Evolutionary conservation across 2,888 invertebrate species (phyloP).

Genomic region (Malthinus flaveolus): DNA sequence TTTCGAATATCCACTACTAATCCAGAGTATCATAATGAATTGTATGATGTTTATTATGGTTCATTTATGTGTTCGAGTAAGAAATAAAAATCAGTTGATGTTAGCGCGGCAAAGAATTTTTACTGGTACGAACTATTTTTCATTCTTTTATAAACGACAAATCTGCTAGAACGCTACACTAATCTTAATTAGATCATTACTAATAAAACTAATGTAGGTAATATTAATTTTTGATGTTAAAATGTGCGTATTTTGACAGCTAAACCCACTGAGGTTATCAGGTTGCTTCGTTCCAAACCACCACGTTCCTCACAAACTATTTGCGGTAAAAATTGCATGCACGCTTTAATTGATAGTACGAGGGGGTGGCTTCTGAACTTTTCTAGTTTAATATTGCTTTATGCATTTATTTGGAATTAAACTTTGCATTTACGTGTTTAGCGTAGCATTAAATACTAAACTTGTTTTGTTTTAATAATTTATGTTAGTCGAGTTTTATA

Average conservation of each 20-base stretch:
- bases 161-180: constrained; percentile 20
- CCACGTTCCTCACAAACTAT: constrained; percentile 53
- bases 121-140: constrained; percentile 66
- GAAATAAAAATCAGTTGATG: constrained; percentile 78
- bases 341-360: constrained; percentile 37
- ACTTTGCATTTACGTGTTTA: too few relatives aligned
- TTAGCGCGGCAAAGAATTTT: constrained; percentile 78
- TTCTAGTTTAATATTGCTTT: not conserved
- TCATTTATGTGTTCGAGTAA: constrained; percentile 86
- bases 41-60: constrained; percentile 95
- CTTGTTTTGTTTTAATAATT: too few relatives aligned
- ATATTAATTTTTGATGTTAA: constrained; percentile 13
- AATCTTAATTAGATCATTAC: constrained; percentile 6
- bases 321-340: constrained; percentile 51
- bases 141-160: constrained; percentile 4
- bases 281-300: constrained; percentile 53
- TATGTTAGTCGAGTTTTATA: too few relatives aligned
- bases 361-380: not conserved
- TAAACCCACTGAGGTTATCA: constrained; percentile 53
- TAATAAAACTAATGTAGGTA: constrained; percentile 7
- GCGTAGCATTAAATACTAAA: too few relatives aligned
- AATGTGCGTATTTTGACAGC: constrained; percentile 49
- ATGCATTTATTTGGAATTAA: too few relatives aligned
- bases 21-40: constrained; percentile 98
- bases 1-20: constrained; percentile 91